Evolutionary conservation across 2,797 vertebrate species (phyloP).

Genomic region (Cyprinella venusta): DNA sequence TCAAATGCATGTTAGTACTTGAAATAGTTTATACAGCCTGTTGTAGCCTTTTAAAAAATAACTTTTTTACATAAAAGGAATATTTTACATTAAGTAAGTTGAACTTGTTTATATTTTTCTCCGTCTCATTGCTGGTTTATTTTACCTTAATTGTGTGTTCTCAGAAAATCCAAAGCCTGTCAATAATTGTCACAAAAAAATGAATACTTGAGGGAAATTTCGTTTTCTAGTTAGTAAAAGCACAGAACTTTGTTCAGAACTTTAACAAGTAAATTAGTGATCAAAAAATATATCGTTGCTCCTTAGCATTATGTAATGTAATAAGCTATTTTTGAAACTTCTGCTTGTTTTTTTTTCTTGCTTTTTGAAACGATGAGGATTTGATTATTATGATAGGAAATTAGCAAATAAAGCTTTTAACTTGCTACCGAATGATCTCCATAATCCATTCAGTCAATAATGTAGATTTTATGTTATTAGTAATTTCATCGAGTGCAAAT

Average conservation of each 20-base stretch:
- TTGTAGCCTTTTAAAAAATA: neutral
- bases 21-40: neutral
- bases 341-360: neutral
- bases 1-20: neutral
- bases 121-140: neutral
- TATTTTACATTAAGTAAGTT: neutral
- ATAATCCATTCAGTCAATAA: neutral
- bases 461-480: conserved; percentile 7
- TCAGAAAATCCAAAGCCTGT: neutral
- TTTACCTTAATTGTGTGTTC: too few relatives aligned
- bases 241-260: neutral
- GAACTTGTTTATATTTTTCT: neutral
- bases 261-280: neutral
- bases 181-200: neutral
- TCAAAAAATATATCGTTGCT: neutral
- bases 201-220: neutral
- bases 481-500: conserved; percentile 11
- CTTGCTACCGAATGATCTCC: neutral
- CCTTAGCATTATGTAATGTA: neutral
- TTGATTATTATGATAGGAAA: neutral
- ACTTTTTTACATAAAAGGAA: neutral
- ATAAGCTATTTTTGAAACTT: neutral
- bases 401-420: neutral
- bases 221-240: neutral
- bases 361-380: neutral